Percentiles rank a stretch among this genome's conserved stretches.
Conservation (phyloP, 2,888 invertebrate genomes). For the Coelopa pilipes region DNA sequence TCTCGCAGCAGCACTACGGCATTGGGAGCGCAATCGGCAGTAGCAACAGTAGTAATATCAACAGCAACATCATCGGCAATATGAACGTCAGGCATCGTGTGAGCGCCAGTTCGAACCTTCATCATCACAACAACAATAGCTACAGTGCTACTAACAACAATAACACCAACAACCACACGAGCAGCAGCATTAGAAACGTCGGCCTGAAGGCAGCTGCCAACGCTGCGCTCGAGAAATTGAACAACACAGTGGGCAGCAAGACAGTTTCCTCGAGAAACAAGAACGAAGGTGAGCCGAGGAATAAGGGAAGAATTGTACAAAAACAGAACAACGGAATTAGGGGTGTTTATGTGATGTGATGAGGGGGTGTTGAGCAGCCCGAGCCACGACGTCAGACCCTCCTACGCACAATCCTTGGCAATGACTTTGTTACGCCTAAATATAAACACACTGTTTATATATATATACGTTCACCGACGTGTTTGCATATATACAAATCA, state of each 20-base stretch:
- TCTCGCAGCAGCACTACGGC: conserved; percentile 9
- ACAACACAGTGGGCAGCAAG: conserved; percentile 41
- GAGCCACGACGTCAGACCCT: no score
- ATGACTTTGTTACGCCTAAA: no score
- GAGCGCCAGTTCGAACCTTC: conserved; percentile 19
- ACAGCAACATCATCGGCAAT: conserved; percentile 3
- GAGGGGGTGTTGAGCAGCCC: no score
- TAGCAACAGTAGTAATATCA: conserved; percentile 7
- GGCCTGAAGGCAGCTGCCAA: conserved; percentile 37
- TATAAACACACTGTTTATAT: no score
- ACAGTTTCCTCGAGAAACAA: conserved; percentile 51
- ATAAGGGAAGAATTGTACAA: background rate
- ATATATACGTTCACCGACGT: no score
- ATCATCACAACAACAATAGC: background rate
- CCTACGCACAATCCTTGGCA: no score
- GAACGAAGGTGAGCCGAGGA: conserved; percentile 52
- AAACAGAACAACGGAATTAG: background rate
- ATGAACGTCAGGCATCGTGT: conserved; percentile 21
- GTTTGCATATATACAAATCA: no score
- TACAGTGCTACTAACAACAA: conserved; percentile 21
- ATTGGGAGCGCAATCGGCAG: conserved; percentile 13
- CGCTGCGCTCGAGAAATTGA: conserved; percentile 41
- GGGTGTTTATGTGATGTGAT: no score
- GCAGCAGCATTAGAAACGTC: conserved; percentile 29
- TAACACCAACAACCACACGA: conserved; percentile 22